Evolutionary conservation across 2,113 vertebrate species (phyloP).

Genomic region (Mustela nigripes): DNA sequence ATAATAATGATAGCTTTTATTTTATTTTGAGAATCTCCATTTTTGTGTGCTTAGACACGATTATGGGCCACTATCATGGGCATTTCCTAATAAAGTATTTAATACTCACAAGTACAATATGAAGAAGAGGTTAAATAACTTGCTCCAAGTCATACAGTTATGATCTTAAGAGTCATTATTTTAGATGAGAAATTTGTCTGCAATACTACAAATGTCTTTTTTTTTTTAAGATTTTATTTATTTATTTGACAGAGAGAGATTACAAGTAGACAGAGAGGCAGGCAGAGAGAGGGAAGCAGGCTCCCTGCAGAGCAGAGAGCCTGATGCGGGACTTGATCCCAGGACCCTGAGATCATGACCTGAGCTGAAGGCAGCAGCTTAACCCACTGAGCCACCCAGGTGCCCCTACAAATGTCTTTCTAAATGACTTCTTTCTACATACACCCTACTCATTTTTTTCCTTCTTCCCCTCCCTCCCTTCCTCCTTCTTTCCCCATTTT

Average conservation of each 20-base stretch:
- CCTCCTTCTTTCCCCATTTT: too few relatives aligned
- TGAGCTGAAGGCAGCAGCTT: too few relatives aligned
- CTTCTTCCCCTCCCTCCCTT: background rate
- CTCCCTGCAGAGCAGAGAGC: too few relatives aligned
- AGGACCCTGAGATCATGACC: too few relatives aligned
- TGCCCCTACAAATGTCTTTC: background rate
- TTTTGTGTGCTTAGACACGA: background rate
- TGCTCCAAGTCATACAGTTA: background rate
- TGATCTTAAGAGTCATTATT: background rate
- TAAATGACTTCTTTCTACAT: background rate
- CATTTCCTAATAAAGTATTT: background rate
- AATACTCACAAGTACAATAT: background rate
- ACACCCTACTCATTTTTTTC: too few relatives aligned
- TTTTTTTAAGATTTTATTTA: too few relatives aligned
- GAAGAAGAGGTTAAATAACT: background rate
- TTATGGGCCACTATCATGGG: background rate
- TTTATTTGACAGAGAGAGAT: too few relatives aligned
- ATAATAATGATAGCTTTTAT: background rate
- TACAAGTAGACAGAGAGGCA: too few relatives aligned
- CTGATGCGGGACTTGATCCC: too few relatives aligned
- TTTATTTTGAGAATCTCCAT: slow-evolving; percentile 36
- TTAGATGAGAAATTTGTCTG: background rate
- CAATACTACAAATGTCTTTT: background rate
- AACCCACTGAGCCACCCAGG: too few relatives aligned
- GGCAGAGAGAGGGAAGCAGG: too few relatives aligned